Evolutionary conservation across 2,113 vertebrate genomes (phyloP), one percentile per base, ranked within the genome.

Genomic region (Hipposideros armiger): DNA sequence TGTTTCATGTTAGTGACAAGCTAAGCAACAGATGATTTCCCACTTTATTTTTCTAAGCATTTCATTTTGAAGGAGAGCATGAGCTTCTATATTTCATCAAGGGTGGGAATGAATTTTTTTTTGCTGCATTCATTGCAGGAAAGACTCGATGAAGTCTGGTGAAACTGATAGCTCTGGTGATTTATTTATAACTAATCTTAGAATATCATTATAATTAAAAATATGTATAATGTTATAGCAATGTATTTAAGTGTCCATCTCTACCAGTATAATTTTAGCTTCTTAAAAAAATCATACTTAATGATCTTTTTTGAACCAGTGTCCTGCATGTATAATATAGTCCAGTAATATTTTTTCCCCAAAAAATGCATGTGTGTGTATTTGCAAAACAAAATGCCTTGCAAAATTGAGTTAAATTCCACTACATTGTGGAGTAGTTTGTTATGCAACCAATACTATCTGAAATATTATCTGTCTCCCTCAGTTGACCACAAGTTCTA

Each of bases 1-100:
- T 96, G 28, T 82, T 91, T 91, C 84, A 89, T 30, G 4, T 78
- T 36, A 91, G 16, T 83, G 74, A 87, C 64, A 96, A 87, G 64
- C 11, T 90, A 45, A 81, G 45, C 91, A 91, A 91, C n/a, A 50
- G 3, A 70, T 90, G 26, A 22, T 52, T 89, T 94, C 50, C 9
- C 17, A 72, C 26, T 77, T 88, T 11, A 13, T 72, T 56, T 32
- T 66, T 30, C 36, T 85, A 90, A 94, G n/a, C 5, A 78, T 66
- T 97, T 85, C 30, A 40, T 90, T 87, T 92, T 87, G 19, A 78
- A 86, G 78, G 7, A 77, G 11, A 91, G 13, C 32, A 50, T 13
- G 11, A n/a, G 40, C 3, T 14, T 77, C 20, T 58, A 6, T 42
- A 50, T 78, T 87, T 88, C 14, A 22, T 81, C 36, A 56, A 95